Evolutionary conservation across 2,113 vertebrate species (phyloP).

Genomic region (Cyanocitta stelleri): DNA sequence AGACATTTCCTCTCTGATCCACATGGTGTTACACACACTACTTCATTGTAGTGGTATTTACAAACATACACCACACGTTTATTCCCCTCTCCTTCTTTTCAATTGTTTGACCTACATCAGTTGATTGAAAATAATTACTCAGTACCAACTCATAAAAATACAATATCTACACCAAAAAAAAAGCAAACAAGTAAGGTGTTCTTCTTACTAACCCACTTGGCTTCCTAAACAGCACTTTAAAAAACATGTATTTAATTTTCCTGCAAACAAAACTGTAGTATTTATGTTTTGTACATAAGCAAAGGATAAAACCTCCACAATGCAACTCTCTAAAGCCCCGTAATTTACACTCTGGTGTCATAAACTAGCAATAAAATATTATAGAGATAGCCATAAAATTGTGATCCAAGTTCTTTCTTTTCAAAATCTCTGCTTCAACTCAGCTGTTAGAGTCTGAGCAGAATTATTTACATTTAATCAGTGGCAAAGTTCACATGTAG

Average conservation of each 20-base stretch:
- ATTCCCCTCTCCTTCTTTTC: not conserved
- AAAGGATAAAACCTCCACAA: not conserved
- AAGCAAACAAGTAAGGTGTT: not conserved
- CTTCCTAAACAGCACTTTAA: not conserved
- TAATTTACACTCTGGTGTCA: slow-evolving; percentile 10
- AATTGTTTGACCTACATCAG: not conserved
- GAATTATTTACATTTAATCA: not conserved
- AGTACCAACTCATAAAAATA: not conserved
- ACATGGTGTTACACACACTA: not conserved
- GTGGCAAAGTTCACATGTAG: not conserved
- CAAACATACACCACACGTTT: not conserved
- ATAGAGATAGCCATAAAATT: slow-evolving; percentile 4
- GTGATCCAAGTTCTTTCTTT: not conserved
- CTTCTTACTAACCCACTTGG: not conserved
- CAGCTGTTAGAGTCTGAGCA: not conserved
- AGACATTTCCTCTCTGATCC: not conserved
- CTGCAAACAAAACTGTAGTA: not conserved
- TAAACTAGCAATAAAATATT: slow-evolving; percentile 7
- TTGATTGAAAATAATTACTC: not conserved
- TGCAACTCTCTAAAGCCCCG: not conserved
- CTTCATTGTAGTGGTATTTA: not conserved
- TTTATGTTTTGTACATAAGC: not conserved
- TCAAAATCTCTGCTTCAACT: not conserved
- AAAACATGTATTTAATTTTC: not conserved
- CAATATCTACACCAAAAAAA: not conserved